A percentile compares a stretch with the other conserved stretches of the same genome.
These are phyloP conservation scores for Imbricaverruca yamaguchii DNA, from an alignment of 2,888 invertebrate species.

Conservation along the genomic window DNA sequence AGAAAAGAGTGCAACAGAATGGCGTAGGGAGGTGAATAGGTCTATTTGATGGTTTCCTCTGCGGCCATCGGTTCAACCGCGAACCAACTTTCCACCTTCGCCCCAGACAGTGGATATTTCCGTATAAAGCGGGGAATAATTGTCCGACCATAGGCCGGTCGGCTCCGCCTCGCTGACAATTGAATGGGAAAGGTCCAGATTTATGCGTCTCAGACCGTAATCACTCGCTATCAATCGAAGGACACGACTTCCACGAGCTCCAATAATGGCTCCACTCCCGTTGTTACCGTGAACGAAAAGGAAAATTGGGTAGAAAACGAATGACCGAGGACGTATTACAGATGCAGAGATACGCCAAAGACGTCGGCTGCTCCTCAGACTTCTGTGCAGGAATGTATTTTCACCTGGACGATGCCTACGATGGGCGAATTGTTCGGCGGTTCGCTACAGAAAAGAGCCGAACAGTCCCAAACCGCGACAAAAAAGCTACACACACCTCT, in stretches of 20 bases:
- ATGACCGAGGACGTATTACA: background rate
- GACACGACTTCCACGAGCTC: background rate
- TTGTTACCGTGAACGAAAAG: background rate
- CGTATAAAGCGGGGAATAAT: background rate
- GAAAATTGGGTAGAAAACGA: background rate
- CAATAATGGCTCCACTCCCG: background rate
- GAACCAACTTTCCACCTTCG: too few species aligned
- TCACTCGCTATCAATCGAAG: background rate
- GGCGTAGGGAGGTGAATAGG: too few species aligned
- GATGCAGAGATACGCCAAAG: background rate
- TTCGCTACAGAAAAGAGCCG: background rate
- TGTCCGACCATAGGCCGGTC: background rate
- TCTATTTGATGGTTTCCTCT: too few species aligned
- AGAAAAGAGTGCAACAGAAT: too few species aligned
- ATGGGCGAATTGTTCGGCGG: background rate
- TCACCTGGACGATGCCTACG: background rate
- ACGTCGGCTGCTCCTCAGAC: background rate
- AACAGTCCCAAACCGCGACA: background rate
- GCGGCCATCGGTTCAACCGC: too few species aligned
- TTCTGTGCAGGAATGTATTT: background rate
- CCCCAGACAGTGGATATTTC: background rate
- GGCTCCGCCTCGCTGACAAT: background rate
- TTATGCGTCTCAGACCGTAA: background rate
- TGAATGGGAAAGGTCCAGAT: constrained; percentile 9
- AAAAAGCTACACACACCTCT: background rate